Percentiles rank a stretch among this genome's conserved stretches.
phyloP scores from a whole-genome alignment of 2,888 invertebrate species.

The Xestoiulus laeticollis region DNA sequence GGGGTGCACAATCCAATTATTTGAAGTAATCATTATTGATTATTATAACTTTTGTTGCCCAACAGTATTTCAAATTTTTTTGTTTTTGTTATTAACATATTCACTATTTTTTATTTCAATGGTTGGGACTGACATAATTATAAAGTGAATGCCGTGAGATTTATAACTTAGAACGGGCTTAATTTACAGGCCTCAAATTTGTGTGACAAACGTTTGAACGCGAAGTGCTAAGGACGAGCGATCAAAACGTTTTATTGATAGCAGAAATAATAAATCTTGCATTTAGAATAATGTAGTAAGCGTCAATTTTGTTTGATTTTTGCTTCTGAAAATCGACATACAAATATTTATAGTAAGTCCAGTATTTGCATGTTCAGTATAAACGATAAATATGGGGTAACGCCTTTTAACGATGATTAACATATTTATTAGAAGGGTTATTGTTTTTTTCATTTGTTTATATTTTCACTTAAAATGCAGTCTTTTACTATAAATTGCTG shows the following conservation, averaged over 20 bases:
- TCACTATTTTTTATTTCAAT: conserved; percentile 19
- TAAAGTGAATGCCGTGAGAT: not conserved
- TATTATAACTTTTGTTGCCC: not conserved
- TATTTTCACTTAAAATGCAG: not conserved
- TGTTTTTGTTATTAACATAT: conserved; percentile 4
- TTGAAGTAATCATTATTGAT: not conserved
- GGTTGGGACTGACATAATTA: conserved; percentile 30
- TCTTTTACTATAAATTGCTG: not conserved
- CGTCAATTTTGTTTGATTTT: not conserved
- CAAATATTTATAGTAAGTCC: not conserved
- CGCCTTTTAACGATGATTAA: not conserved
- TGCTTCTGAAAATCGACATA: not conserved
- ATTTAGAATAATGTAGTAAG: not conserved
- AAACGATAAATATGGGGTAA: not conserved
- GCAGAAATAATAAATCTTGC: not conserved
- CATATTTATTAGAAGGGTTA: not conserved
- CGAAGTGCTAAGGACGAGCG: not conserved
- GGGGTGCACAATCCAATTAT: not conserved
- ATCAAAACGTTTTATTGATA: not conserved
- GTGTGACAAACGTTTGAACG: not conserved
- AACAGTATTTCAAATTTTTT: conserved; percentile 24
- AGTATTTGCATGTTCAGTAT: not conserved
- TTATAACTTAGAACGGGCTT: not conserved
- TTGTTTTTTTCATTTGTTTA: not conserved
- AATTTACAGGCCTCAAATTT: not conserved